Percentiles rank a stretch among this genome's conserved stretches.
Conservation (phyloP, 1,140 invertebrate genomes). For the Sweltsa coloradensis region DNA sequence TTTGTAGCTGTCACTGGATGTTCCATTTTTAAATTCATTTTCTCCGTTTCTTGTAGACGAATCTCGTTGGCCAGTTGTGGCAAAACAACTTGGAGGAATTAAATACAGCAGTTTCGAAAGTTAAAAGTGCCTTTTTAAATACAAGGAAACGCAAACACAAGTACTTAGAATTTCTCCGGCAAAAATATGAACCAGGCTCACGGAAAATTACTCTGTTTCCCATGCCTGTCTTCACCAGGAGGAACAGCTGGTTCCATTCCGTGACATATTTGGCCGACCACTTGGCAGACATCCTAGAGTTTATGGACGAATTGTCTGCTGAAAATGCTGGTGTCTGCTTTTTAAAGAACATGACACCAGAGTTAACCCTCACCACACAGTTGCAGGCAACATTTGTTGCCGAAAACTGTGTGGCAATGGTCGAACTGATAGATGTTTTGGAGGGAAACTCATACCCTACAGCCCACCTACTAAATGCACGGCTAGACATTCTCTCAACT, state of each 20-base stretch:
- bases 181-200: neutral
- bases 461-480: no score
- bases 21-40: neutral
- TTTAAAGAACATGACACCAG: no score
- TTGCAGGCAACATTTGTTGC: no score
- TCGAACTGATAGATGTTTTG: no score
- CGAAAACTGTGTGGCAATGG: no score
- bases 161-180: neutral
- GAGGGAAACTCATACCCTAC: no score
- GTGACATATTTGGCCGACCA: neutral
- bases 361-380: no score
- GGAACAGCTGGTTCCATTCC: slow-evolving; percentile 1
- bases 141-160: neutral
- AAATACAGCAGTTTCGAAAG: neutral
- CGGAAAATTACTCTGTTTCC: neutral
- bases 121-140: neutral
- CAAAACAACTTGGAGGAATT: neutral
- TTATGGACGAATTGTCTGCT: neutral
- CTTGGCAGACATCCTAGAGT: neutral
- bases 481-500: no score
- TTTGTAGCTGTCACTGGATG: neutral
- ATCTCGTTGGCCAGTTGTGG: neutral
- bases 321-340: neutral
- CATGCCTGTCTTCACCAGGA: neutral
- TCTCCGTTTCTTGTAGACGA: neutral